Conservation (phyloP, 1,140 invertebrate genomes). For the Calephelis nemesis region DNA sequence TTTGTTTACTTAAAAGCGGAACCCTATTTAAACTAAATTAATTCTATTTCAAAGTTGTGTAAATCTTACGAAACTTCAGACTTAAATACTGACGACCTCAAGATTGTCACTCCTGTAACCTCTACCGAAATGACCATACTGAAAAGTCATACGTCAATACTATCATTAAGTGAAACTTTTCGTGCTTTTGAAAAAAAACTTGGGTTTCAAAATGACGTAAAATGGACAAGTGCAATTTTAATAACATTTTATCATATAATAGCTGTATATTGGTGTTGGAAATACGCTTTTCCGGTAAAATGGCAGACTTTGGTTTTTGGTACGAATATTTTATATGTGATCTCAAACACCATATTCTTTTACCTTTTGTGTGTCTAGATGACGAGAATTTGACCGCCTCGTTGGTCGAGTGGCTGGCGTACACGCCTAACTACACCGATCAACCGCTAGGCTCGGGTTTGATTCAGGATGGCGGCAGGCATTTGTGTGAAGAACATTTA, state of each 20-base stretch:
- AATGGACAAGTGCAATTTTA: constrained; percentile 54
- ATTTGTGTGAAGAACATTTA: too few relatives aligned
- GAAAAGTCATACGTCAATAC: constrained; percentile 29
- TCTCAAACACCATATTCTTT: too few relatives aligned
- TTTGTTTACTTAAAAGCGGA: neutral
- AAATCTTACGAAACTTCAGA: constrained; percentile 10
- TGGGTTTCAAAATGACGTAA: constrained; percentile 65
- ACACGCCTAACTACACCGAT: too few relatives aligned
- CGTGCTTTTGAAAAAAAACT: constrained; percentile 54
- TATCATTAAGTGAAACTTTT: constrained; percentile 48
- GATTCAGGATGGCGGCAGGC: too few relatives aligned
- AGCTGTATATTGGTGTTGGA: constrained; percentile 59
- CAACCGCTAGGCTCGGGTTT: too few relatives aligned
- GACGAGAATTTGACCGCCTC: too few relatives aligned
- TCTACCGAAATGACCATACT: constrained; percentile 32
- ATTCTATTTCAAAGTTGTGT: constrained; percentile 10
- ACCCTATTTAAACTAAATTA: constrained; percentile 6
- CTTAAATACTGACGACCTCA: constrained; percentile 5
- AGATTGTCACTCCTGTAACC: neutral
- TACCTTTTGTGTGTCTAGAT: too few relatives aligned
- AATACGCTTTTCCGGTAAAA: constrained; percentile 65
- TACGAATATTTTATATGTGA: constrained; percentile 34
- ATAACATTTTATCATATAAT: constrained; percentile 58
- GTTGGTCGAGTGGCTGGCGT: too few relatives aligned
- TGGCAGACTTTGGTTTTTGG: constrained; percentile 64